Evolutionary conservation across 2,113 vertebrate species (phyloP), one percentile per base, ranked within the genome.

Genomic region (Naja naja): DNA sequence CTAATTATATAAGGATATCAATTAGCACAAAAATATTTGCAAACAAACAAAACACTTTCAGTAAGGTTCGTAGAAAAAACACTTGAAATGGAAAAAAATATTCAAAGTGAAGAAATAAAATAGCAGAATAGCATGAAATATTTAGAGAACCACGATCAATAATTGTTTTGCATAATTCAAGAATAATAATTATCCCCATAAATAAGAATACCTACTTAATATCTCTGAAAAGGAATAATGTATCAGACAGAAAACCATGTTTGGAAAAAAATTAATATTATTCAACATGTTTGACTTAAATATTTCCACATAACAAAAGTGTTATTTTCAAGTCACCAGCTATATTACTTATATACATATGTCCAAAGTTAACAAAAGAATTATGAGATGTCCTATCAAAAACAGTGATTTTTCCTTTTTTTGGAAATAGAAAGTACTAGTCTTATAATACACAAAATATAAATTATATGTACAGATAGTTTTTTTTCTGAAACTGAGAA

Each of bases 251-350:
- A 2, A 96, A 97, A 95, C 95, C 93, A 56, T 88, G 94, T 96
- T 97, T 98, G 97, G 81, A 97, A 98, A 96, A 97, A 97, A 97
- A 96, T 96, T 97, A 97, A 56, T 98, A 98, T 98, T 98, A 98
- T 98, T 98, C 97, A 97, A 97, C 96, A 97, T 95, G 97, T 97
- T 96, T 97, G 97, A 97, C 96, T 98, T 98, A 98, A 98, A 98
- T 98, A 98, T 98, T 95, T 97, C 96, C 97, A 98, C 97, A 97
- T 97, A 98, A 98, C 97, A 97, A 97, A 98, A 97, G 94, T 96
- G 95, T 96, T 96, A 95, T 97, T 95, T 97, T 96, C 94, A 96
- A 96, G 95, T 98, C 97, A 97, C 94, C 95, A 95, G 94, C 97
- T 96, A 91, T 96, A 93, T 95, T 94, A 97, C 95, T 95, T 97